phyloP scores from a whole-genome alignment of 2,797 vertebrate species.

The Mionectes olivaceus region DNA sequence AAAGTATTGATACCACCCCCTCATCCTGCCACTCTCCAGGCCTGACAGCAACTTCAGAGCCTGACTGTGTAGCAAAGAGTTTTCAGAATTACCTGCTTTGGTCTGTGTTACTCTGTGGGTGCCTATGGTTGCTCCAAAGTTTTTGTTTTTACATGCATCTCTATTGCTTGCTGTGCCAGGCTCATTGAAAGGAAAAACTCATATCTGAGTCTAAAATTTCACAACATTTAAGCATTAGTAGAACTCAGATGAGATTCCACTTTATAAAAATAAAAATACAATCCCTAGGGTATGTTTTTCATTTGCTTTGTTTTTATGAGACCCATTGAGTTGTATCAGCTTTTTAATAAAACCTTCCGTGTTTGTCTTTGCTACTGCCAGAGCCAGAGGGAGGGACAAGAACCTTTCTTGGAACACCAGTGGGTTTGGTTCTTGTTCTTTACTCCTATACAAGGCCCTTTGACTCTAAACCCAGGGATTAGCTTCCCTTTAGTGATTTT shows the following conservation, averaged over 20 bases:
- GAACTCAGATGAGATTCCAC: not conserved
- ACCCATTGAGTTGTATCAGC: not conserved
- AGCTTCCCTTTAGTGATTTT: not conserved
- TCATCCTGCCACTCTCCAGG: not conserved
- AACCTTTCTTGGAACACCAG: not conserved
- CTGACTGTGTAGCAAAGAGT: not conserved
- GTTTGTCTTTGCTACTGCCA: not conserved
- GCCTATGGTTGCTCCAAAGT: not conserved
- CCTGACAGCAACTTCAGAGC: not conserved
- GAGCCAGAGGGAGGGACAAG: not conserved
- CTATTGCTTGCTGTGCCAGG: not conserved
- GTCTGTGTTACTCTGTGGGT: not conserved
- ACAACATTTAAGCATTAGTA: not conserved
- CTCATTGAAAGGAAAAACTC: not conserved
- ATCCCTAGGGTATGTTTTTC: not conserved
- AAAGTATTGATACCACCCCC: not conserved
- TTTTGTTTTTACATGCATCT: not conserved
- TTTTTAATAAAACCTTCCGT: not conserved
- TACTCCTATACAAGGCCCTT: not conserved
- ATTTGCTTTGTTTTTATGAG: not conserved
- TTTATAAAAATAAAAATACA: not conserved
- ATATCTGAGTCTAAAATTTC: not conserved
- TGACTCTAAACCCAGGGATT: not conserved
- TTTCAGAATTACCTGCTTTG: not conserved
- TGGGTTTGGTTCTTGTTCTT: not conserved